These are phyloP conservation scores for Ceriagrion tenellum DNA, from an alignment of 2,888 invertebrate species.

Conservation along the genomic window DNA sequence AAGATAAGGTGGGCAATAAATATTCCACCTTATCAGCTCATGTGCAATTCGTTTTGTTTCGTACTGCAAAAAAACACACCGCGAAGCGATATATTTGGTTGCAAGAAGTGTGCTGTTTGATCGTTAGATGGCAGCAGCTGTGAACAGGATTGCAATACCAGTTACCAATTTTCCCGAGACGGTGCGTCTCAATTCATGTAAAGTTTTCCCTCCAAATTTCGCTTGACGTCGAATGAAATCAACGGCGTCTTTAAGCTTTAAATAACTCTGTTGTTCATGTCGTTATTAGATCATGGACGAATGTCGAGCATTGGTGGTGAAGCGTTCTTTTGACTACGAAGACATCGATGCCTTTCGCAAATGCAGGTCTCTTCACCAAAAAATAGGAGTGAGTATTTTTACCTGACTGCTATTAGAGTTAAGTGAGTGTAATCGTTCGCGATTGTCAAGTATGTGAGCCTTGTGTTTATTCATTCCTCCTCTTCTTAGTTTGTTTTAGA, in stretches of 20 bases:
- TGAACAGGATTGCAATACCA: background rate
- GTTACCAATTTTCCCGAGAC: background rate
- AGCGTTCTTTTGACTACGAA: background rate
- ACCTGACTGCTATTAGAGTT: too few species aligned
- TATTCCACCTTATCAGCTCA: background rate
- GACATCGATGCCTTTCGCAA: background rate
- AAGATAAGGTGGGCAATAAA: background rate
- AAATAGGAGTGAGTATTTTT: background rate
- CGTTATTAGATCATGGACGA: background rate
- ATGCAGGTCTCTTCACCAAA: background rate
- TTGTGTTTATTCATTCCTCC: too few species aligned
- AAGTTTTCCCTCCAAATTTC: conserved; percentile 3
- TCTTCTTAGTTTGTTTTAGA: background rate
- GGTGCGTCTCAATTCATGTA: background rate
- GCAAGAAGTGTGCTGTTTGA: background rate
- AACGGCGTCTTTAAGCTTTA: background rate
- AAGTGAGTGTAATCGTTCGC: too few species aligned
- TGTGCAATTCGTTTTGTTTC: background rate
- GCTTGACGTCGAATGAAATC: background rate
- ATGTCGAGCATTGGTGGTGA: background rate
- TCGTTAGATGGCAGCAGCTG: background rate
- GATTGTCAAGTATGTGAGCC: background rate
- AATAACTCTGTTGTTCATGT: background rate
- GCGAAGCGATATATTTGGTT: too few species aligned
- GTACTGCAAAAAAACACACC: background rate